Evolutionary conservation across 2,888 invertebrate genomes (phyloP).

Genomic region (Nephrocerus scutellatus): DNA sequence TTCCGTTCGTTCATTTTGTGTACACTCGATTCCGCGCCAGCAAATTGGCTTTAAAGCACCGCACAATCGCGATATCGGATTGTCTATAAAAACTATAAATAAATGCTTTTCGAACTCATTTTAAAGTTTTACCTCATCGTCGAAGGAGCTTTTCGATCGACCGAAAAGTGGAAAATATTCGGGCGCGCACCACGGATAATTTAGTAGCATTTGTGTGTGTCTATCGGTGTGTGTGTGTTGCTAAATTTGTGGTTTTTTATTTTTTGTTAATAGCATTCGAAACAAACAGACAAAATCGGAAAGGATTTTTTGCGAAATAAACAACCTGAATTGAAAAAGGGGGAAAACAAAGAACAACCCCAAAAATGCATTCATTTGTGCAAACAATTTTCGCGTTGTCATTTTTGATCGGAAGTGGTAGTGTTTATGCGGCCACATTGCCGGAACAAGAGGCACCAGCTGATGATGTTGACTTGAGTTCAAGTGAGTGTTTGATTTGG

Average conservation of each 20-base stretch:
- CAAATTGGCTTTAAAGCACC: slow-evolving; percentile 9
- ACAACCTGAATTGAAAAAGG: slow-evolving; percentile 8
- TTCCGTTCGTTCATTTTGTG: too few relatives aligned
- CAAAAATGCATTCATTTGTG: neutral
- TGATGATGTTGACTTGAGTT: too few relatives aligned
- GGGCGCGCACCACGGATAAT: too few relatives aligned
- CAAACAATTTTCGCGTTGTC: too few relatives aligned
- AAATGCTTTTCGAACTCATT: slow-evolving; percentile 42
- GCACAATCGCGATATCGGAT: too few relatives aligned
- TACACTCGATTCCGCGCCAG: too few relatives aligned
- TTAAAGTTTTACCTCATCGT: slow-evolving; percentile 40
- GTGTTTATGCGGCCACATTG: too few relatives aligned
- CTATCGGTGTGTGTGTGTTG: neutral
- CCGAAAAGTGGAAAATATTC: too few relatives aligned
- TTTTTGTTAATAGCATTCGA: neutral
- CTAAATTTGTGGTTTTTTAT: neutral
- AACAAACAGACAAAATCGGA: neutral
- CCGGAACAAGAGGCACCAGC: too few relatives aligned
- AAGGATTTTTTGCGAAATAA: neutral
- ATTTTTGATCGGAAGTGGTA: too few relatives aligned
- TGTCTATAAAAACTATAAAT: slow-evolving; percentile 42
- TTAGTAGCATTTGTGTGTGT: slow-evolving; percentile 9
- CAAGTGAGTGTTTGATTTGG: too few relatives aligned
- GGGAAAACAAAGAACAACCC: neutral
- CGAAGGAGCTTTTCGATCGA: slow-evolving; percentile 21